A percentile compares a stretch with the other conserved stretches of the same genome.
phyloP scores from a whole-genome alignment of 2,888 invertebrate genomes.

The Tigriopus californicus region DNA sequence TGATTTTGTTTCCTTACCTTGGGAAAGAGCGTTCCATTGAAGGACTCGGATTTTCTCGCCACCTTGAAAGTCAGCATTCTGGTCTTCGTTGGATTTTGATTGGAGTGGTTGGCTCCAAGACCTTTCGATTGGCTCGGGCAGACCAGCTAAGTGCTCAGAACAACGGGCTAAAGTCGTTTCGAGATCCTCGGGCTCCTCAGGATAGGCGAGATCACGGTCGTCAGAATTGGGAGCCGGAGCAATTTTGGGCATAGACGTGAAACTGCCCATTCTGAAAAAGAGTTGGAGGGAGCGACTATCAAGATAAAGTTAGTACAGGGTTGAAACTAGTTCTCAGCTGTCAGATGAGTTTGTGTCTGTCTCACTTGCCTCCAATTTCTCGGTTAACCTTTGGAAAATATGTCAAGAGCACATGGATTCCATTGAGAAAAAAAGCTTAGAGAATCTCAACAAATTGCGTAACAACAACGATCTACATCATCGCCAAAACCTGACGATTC shows the following conservation, averaged over 20 bases:
- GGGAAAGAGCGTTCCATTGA: conserved; percentile 51
- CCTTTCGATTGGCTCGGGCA: conserved; percentile 29
- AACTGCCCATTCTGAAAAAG: conserved; percentile 47
- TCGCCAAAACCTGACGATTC: too few species aligned
- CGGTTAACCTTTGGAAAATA: too few species aligned
- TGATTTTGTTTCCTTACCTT: conserved; percentile 32
- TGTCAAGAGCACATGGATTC: too few species aligned
- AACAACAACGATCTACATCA: too few species aligned
- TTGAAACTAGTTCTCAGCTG: not conserved
- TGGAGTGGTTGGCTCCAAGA: conserved; percentile 15
- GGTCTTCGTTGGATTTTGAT: not conserved
- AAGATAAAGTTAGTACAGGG: conserved; percentile 12
- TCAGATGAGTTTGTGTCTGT: too few species aligned
- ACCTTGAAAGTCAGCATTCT: not conserved
- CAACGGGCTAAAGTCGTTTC: conserved; percentile 37
- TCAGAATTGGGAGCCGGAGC: conserved; percentile 42
- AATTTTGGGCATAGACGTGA: conserved; percentile 45
- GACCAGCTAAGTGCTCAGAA: conserved; percentile 31
- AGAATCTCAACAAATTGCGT: too few species aligned
- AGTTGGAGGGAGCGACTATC: not conserved
- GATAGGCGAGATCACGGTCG: conserved; percentile 32
- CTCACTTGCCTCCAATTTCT: too few species aligned
- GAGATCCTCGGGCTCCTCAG: conserved; percentile 25
- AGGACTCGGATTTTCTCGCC: conserved; percentile 36
- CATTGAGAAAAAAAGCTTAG: too few species aligned